A percentile compares a stretch with the other conserved stretches of the same genome.
Conservation (phyloP, 2,888 invertebrate genomes). For the Allacma fusca region DNA sequence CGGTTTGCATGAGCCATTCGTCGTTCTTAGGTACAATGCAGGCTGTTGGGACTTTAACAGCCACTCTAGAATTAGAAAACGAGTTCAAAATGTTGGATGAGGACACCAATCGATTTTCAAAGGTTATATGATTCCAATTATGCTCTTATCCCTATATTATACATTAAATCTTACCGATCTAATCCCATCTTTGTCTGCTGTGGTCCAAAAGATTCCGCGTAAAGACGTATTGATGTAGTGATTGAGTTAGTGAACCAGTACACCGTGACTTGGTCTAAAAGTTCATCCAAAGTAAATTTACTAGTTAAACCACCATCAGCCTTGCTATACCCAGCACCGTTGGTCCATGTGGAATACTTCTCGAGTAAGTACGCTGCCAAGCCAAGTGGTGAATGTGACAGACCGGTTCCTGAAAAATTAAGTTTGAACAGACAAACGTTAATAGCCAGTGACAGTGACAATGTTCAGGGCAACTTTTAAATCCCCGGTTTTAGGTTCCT, state of each 20-base stretch:
- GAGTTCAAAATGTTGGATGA: not conserved
- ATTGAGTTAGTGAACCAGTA: slow-evolving; percentile 68
- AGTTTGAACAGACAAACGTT: not conserved
- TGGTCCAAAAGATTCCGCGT: slow-evolving; percentile 64
- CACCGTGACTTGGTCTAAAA: slow-evolving; percentile 69
- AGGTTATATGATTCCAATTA: not conserved
- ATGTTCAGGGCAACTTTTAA: too few relatives aligned
- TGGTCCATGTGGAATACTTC: slow-evolving; percentile 70
- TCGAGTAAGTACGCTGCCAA: slow-evolving; percentile 69
- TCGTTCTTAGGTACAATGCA: slow-evolving; percentile 78
- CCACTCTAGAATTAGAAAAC: slow-evolving; percentile 68
- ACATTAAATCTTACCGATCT: too few relatives aligned
- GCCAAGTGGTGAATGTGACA: slow-evolving; percentile 65
- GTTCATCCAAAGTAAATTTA: slow-evolving; percentile 74
- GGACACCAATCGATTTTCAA: too few relatives aligned
- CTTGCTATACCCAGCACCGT: slow-evolving; percentile 60
- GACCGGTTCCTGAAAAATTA: slow-evolving; percentile 19
- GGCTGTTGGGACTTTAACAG: slow-evolving; percentile 75
- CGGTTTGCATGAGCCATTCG: slow-evolving; percentile 66
- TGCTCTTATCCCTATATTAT: not conserved
- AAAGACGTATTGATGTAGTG: slow-evolving; percentile 66
- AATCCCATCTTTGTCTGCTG: not conserved
- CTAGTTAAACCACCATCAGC: slow-evolving; percentile 73
- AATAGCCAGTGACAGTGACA: not conserved
- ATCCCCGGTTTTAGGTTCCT: too few relatives aligned